phyloP scores from a whole-genome alignment of 1,140 invertebrate species.

The Zaprionus inermis region DNA sequence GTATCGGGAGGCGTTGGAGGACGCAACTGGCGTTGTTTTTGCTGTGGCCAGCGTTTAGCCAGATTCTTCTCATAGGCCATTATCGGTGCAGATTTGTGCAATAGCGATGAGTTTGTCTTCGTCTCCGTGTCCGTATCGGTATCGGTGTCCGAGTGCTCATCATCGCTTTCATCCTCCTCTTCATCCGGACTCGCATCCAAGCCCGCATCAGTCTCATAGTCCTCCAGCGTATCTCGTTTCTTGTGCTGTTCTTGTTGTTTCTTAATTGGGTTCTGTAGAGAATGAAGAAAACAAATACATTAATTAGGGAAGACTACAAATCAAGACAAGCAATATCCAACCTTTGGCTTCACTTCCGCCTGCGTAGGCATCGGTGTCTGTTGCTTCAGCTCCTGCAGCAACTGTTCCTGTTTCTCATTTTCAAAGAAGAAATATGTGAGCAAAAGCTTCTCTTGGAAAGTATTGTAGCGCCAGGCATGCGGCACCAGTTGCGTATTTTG shows the following conservation, averaged over 20 bases:
- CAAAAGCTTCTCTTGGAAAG: conserved; percentile 41
- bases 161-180: conserved; percentile 59
- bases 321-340: background rate
- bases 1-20: background rate
- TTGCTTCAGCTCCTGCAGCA: conserved; percentile 4
- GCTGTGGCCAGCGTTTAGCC: conserved; percentile 35
- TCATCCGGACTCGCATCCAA: conserved; percentile 48
- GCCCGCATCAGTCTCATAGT: conserved; percentile 63
- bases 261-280: background rate
- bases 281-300: background rate
- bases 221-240: conserved; percentile 11
- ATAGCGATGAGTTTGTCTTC: conserved; percentile 9
- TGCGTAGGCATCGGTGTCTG: background rate
- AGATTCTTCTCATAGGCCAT: conserved; percentile 40
- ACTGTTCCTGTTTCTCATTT: conserved; percentile 30
- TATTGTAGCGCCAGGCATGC: conserved; percentile 41
- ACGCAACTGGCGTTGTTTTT: conserved; percentile 9
- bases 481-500: conserved; percentile 41
- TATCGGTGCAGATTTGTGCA: conserved; percentile 28
- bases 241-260: background rate
- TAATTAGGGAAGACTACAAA: background rate
- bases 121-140: conserved; percentile 53
- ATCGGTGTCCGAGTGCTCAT: conserved; percentile 65
- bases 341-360: background rate
- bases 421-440: conserved; percentile 67